These are phyloP conservation scores for Athripsodes cinereus DNA, from an alignment of 2,888 invertebrate genomes.

Conservation along the genomic window DNA sequence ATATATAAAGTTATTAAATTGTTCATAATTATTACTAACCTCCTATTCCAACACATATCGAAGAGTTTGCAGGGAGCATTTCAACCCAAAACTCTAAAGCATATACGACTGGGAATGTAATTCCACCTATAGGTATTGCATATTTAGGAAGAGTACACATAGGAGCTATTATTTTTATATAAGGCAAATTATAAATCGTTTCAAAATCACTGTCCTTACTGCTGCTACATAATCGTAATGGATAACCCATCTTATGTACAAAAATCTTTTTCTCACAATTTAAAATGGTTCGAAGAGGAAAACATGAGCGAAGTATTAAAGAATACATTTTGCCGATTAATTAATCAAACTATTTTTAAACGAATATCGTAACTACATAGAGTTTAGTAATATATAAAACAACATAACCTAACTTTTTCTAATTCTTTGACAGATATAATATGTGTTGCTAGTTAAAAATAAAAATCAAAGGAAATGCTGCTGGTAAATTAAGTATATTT, in stretches of 20 bases:
- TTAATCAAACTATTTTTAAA: too few relatives aligned
- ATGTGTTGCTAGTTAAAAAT: neutral
- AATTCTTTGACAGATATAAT: neutral
- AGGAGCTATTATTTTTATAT: constrained; percentile 42
- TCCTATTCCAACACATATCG: constrained; percentile 32
- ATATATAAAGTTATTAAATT: neutral
- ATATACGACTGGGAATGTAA: constrained; percentile 40
- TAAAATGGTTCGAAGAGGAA: too few relatives aligned
- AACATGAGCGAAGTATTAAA: too few relatives aligned
- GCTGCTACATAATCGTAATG: too few relatives aligned
- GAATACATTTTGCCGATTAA: too few relatives aligned
- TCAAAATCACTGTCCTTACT: neutral
- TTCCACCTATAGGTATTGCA: constrained; percentile 40
- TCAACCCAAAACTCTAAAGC: constrained; percentile 37
- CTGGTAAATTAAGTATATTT: too few relatives aligned
- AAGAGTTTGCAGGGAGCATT: constrained; percentile 34
- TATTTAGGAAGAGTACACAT: constrained; percentile 51
- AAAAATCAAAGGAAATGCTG: neutral
- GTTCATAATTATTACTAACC: neutral
- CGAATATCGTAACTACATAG: too few relatives aligned
- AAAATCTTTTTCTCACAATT: too few relatives aligned
- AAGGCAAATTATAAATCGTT: constrained; percentile 36
- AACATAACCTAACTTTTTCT: too few relatives aligned
- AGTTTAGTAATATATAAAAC: too few relatives aligned
- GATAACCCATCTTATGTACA: too few relatives aligned